Percentiles rank a stretch among this genome's conserved stretches.
Evolutionary conservation across 2,888 invertebrate species (phyloP).

Genomic region (Trichopria drosophilae): DNA sequence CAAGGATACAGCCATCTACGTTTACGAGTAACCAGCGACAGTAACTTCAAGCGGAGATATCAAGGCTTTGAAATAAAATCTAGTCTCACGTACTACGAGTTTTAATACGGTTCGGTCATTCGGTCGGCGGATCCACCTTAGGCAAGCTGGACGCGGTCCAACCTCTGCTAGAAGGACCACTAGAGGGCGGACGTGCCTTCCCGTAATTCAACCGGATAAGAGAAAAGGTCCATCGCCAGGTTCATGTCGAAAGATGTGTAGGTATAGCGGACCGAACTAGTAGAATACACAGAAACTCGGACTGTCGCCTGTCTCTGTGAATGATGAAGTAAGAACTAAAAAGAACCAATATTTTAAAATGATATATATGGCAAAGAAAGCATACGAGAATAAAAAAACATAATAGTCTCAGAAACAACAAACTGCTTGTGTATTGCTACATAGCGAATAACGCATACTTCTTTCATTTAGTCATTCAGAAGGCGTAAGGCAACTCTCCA

Average conservation of each 20-base stretch:
- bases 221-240: constrained; percentile 41
- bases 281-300: background rate
- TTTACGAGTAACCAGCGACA: too few species aligned
- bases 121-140: constrained; percentile 31
- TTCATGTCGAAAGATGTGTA: constrained; percentile 33
- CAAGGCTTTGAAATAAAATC: constrained; percentile 41
- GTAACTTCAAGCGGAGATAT: too few species aligned
- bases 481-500: too few species aligned
- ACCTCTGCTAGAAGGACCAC: constrained; percentile 35
- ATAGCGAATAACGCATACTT: too few species aligned
- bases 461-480: too few species aligned
- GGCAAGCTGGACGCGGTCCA: constrained; percentile 46
- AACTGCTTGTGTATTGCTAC: too few species aligned
- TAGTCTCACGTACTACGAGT: constrained; percentile 39
- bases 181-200: constrained; percentile 48
- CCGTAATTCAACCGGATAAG: constrained; percentile 51
- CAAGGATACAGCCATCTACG: too few species aligned
- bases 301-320: constrained; percentile 35
- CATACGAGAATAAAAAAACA: background rate
- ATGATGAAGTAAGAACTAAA: constrained; percentile 45
- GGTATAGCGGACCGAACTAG: constrained; percentile 8
- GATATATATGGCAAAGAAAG: constrained; percentile 34
- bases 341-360: constrained; percentile 47
- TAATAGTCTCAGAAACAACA: too few species aligned
- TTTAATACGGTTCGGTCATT: constrained; percentile 42